Conservation (phyloP, 2,113 vertebrate species). For the Elachura formosa region DNA sequence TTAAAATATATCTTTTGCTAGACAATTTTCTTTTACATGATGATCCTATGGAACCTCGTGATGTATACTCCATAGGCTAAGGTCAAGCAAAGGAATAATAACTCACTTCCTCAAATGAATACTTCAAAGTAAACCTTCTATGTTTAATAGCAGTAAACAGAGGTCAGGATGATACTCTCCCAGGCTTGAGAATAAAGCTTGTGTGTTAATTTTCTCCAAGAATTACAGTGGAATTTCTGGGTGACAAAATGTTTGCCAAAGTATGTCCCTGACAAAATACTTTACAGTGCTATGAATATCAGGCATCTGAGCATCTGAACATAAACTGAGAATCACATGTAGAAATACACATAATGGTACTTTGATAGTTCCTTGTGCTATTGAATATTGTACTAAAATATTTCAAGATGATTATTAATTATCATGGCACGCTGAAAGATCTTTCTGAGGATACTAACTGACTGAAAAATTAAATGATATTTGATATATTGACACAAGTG, state of each 20-base stretch:
- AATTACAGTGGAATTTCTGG: slow-evolving; percentile 27
- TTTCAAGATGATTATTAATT: background rate
- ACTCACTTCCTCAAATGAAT: slow-evolving; percentile 76
- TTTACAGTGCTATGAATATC: background rate
- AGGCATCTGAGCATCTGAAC: too few species aligned
- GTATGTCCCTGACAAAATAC: background rate
- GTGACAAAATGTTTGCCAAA: slow-evolving; percentile 42
- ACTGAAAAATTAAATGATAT: background rate
- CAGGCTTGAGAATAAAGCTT: slow-evolving; percentile 66
- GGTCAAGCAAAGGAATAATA: slow-evolving; percentile 77
- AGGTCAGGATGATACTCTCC: slow-evolving; percentile 70
- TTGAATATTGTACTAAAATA: background rate
- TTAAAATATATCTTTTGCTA: background rate
- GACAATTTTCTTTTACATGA: slow-evolving; percentile 41
- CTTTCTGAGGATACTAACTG: background rate
- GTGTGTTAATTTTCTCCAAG: slow-evolving; percentile 46
- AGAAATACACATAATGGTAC: background rate
- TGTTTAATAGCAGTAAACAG: slow-evolving; percentile 72
- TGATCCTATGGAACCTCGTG: slow-evolving; percentile 60
- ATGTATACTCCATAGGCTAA: slow-evolving; percentile 74
- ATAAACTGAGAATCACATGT: background rate
- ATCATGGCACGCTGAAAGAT: background rate
- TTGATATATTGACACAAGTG: background rate
- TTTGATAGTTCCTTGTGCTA: background rate
- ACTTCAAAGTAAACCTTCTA: slow-evolving; percentile 76